These are phyloP conservation scores for Petrosia ficiformis DNA, from an alignment of 37 sponge, comb jelly and placozoan genomes.

Conservation along the genomic window DNA sequence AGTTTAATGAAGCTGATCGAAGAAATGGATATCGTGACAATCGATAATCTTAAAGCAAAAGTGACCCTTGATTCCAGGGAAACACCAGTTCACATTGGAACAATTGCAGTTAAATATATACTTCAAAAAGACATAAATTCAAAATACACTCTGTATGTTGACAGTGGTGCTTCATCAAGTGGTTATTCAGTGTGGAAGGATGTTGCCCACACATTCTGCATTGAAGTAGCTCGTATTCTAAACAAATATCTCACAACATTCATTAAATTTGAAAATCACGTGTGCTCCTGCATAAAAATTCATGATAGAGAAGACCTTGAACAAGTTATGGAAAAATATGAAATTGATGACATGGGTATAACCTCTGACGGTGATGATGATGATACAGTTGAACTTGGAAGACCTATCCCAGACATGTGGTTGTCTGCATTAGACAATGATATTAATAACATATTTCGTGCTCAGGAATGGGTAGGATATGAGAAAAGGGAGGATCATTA, in stretches of 20 bases:
- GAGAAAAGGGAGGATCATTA: slow-evolving; percentile 25
- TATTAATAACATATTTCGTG: slow-evolving; percentile 31
- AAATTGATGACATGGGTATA: background rate
- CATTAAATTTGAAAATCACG: background rate
- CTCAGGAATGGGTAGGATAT: slow-evolving; percentile 64
- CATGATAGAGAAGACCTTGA: background rate
- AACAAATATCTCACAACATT: background rate
- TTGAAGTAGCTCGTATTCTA: background rate
- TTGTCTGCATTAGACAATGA: slow-evolving; percentile 17
- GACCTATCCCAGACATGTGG: background rate
- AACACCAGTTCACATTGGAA: background rate
- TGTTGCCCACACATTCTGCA: background rate
- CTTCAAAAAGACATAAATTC: background rate
- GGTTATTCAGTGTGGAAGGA: background rate
- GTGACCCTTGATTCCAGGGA: background rate
- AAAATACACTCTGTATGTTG: background rate
- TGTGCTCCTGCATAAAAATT: background rate
- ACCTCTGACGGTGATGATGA: background rate
- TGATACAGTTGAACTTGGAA: background rate
- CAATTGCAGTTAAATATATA: background rate
- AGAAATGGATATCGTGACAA: background rate
- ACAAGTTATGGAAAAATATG: background rate
- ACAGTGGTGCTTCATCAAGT: background rate
- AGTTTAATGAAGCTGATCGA: background rate
- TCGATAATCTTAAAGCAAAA: background rate